These are phyloP conservation scores for Stenotaenia linearis DNA, from an alignment of 2,888 invertebrate genomes.

Conservation along the genomic window DNA sequence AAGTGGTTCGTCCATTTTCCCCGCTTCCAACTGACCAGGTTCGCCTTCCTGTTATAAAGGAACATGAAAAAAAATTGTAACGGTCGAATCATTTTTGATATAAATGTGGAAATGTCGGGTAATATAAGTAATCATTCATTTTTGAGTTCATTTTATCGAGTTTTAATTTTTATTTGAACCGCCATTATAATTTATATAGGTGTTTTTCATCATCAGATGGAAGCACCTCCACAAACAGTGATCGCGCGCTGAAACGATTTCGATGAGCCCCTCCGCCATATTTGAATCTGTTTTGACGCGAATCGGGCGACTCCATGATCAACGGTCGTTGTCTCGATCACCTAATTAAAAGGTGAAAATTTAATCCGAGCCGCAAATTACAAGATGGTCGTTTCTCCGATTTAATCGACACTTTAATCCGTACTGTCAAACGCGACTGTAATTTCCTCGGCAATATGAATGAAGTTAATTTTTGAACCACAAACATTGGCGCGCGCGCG, in stretches of 20 bases:
- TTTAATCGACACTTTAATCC: not conserved
- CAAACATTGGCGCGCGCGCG: conserved; percentile 1
- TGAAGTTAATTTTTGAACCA: not conserved
- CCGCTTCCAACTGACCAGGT: not conserved
- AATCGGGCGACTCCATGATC: not conserved
- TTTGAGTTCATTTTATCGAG: not conserved
- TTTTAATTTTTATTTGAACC: not conserved
- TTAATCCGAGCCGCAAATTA: not conserved
- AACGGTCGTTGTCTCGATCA: not conserved
- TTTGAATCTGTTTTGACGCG: not conserved
- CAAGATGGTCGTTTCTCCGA: not conserved
- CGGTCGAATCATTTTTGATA: not conserved
- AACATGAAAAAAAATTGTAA: not conserved
- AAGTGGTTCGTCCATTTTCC: not conserved
- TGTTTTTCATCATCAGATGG: not conserved
- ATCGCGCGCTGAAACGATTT: not conserved
- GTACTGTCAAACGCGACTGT: not conserved
- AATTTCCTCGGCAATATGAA: not conserved
- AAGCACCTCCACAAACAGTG: not conserved
- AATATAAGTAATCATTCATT: not conserved
- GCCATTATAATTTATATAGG: not conserved
- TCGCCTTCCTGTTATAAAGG: not conserved
- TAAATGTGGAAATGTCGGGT: not conserved
- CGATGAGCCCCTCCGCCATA: not conserved
- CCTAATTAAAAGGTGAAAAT: not conserved